phyloP scores from a whole-genome alignment of 1,140 invertebrate species.

The Nilaparvata lugens region DNA sequence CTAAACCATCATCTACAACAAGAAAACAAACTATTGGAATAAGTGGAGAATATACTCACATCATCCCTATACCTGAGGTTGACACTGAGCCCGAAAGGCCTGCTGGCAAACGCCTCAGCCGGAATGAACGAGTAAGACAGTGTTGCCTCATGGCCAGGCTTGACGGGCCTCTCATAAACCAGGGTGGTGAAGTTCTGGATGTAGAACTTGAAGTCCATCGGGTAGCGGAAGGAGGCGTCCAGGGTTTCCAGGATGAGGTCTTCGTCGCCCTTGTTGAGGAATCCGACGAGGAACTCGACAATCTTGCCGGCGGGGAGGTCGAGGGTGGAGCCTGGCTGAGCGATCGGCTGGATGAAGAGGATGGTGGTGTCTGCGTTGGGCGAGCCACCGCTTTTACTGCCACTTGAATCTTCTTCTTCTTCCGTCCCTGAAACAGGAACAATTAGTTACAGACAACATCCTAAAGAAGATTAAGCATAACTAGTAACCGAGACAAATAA shows the following conservation, averaged over 20 bases:
- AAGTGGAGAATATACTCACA: slow-evolving; percentile 38
- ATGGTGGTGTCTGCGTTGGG: slow-evolving; percentile 86
- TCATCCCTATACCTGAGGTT: slow-evolving; percentile 88
- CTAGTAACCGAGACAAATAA: too few relatives aligned
- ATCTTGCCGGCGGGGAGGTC: slow-evolving; percentile 84
- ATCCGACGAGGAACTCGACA: slow-evolving; percentile 93
- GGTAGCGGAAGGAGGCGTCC: slow-evolving; percentile 96
- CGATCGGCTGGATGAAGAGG: slow-evolving; percentile 80
- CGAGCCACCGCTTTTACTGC: slow-evolving; percentile 45
- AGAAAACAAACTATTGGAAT: too few relatives aligned
- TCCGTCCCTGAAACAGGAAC: too few relatives aligned
- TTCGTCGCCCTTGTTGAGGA: slow-evolving; percentile 85
- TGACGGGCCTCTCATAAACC: slow-evolving; percentile 80
- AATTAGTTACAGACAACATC: too few relatives aligned
- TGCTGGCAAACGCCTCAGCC: slow-evolving; percentile 86
- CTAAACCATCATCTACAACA: too few relatives aligned
- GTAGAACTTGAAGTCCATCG: slow-evolving; percentile 96
- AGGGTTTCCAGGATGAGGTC: slow-evolving; percentile 88
- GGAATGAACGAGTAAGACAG: slow-evolving; percentile 92
- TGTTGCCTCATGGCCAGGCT: slow-evolving; percentile 86
- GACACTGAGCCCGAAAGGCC: slow-evolving; percentile 91
- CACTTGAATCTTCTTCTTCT: slow-evolving; percentile 10
- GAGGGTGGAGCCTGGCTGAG: slow-evolving; percentile 45
- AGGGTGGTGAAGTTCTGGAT: slow-evolving; percentile 96
- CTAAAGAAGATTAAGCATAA: too few relatives aligned